phyloP scores from a whole-genome alignment of 1,140 invertebrate genomes.

The Rhopalosiphum padi region DNA sequence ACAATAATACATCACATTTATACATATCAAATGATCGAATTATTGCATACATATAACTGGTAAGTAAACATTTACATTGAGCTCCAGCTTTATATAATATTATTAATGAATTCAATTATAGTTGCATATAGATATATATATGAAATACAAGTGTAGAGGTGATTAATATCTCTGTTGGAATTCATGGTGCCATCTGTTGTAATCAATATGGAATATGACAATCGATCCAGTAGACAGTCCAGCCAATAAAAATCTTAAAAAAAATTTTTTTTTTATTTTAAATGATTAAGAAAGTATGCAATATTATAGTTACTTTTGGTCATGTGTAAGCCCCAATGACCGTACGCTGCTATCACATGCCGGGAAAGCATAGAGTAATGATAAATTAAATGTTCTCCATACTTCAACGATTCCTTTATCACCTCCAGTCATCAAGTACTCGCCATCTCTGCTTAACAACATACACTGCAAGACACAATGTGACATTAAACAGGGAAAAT shows the following conservation, averaged over 20 bases:
- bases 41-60: conserved; percentile 27
- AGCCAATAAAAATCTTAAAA: conserved; percentile 89
- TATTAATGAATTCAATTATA: background rate
- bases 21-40: background rate
- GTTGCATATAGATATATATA: background rate
- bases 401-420: conserved; percentile 97
- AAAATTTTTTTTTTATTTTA: conserved; percentile 59
- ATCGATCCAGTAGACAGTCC: conserved; percentile 96
- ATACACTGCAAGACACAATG: conserved; percentile 76
- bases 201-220: conserved; percentile 98
- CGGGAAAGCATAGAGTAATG: conserved; percentile 95
- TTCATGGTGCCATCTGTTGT: conserved; percentile 99
- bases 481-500: background rate
- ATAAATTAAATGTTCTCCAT: conserved; percentile 96
- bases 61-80: conserved; percentile 16
- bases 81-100: background rate
- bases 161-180: conserved; percentile 88
- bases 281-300: background rate
- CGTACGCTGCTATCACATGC: conserved; percentile 92
- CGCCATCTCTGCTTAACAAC: conserved; percentile 93
- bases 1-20: background rate
- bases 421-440: conserved; percentile 96
- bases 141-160: background rate
- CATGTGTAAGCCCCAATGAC: conserved; percentile 92
- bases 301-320: conserved; percentile 85